Evolutionary conservation across 2,797 vertebrate species (phyloP).

Genomic region (Melanogrammus aeglefinus): DNA sequence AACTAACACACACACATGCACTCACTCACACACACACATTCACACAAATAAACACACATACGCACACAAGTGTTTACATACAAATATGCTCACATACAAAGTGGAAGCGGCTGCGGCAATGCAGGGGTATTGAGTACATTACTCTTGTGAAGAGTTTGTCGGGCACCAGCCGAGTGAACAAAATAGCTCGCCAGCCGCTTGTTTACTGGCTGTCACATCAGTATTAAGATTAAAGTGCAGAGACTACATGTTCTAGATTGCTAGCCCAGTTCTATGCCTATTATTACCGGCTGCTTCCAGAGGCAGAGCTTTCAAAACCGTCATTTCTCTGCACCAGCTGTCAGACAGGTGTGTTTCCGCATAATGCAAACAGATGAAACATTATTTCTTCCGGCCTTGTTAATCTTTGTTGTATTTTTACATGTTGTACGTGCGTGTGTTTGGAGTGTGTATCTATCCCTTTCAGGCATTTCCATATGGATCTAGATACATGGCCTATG

Average conservation of each 20-base stretch:
- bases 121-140: neutral
- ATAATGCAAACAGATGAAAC: neutral
- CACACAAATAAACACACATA: neutral
- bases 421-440: neutral
- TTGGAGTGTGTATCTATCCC: neutral
- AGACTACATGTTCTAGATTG: slow-evolving; percentile 10
- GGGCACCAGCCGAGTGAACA: neutral
- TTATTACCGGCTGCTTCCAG: neutral
- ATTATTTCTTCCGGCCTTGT: neutral
- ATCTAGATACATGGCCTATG: neutral
- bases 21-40: neutral
- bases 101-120: neutral
- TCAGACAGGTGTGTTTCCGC: slow-evolving; percentile 1
- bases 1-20: neutral
- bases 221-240: slow-evolving; percentile 6
- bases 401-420: neutral
- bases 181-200: neutral
- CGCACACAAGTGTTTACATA: neutral
- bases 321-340: neutral
- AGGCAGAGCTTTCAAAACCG: neutral
- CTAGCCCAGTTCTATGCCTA: neutral
- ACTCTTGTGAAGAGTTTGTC: neutral
- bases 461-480: neutral
- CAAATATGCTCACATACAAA: slow-evolving; percentile 1
- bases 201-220: slow-evolving; percentile 7